Conservation (phyloP, 1,140 invertebrate genomes). For the Drosophila mauritiana region DNA sequence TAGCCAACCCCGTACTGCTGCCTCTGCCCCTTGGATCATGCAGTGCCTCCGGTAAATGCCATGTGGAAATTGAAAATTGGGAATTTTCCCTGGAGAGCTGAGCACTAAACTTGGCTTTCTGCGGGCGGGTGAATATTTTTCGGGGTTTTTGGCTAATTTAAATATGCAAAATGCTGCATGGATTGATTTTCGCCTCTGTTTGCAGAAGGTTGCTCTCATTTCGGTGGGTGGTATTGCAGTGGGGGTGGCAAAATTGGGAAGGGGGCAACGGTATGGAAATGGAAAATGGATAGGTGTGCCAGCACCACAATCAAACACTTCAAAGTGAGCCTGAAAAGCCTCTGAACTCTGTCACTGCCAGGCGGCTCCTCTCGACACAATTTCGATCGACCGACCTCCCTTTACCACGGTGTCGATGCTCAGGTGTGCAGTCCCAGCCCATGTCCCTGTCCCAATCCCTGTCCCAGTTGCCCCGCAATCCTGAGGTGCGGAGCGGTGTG, state of each 20-base stretch:
- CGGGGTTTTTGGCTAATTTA: slow-evolving; percentile 33
- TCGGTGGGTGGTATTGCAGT: slow-evolving; percentile 10
- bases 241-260: background rate
- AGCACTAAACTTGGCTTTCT: slow-evolving; percentile 7
- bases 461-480: slow-evolving; percentile 28
- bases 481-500: slow-evolving; percentile 43
- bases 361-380: slow-evolving; percentile 45
- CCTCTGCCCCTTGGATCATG: background rate
- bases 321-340: slow-evolving; percentile 44
- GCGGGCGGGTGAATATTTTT: slow-evolving; percentile 8
- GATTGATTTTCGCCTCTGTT: slow-evolving; percentile 51
- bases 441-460: background rate
- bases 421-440: slow-evolving; percentile 17
- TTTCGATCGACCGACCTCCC: slow-evolving; percentile 22
- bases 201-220: slow-evolving; percentile 33
- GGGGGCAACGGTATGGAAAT: slow-evolving; percentile 1
- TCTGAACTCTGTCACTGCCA: slow-evolving; percentile 49
- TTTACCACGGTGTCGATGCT: slow-evolving; percentile 25
- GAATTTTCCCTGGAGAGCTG: slow-evolving; percentile 34
- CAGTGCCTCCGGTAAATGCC: slow-evolving; percentile 28
- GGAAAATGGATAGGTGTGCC: slow-evolving; percentile 36
- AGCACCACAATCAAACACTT: slow-evolving; percentile 48
- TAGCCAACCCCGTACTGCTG: slow-evolving; percentile 30
- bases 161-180: slow-evolving; percentile 52
- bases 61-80: slow-evolving; percentile 49